Evolutionary conservation across 2,797 vertebrate genomes (phyloP).

Genomic region (Apogon hyalosoma): DNA sequence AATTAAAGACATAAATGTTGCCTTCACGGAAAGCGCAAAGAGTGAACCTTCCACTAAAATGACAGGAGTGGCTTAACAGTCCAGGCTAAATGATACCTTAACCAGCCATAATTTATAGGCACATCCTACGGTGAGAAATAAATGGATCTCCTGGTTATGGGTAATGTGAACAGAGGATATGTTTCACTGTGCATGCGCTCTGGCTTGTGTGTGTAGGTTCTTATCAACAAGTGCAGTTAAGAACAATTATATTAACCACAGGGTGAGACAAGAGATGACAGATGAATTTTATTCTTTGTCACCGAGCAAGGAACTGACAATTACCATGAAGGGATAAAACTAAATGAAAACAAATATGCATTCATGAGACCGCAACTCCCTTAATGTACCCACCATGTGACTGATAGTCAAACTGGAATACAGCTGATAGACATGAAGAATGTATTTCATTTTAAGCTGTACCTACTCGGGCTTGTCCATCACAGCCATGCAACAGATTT

Average conservation of each 20-base stretch:
- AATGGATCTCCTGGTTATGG: constrained; percentile 72
- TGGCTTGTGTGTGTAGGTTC: constrained; percentile 24
- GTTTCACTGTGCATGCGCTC: constrained; percentile 28
- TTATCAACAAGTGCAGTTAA: constrained; percentile 88
- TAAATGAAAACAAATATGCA: background rate
- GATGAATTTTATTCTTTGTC: constrained; percentile 14
- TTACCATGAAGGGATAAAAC: background rate
- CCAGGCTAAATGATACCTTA: constrained; percentile 81
- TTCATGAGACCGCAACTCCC: constrained; percentile 5
- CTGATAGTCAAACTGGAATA: constrained; percentile 22
- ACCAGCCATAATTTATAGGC: constrained; percentile 82
- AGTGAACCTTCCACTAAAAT: constrained; percentile 82
- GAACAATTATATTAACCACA: constrained; percentile 41
- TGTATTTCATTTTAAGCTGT: constrained; percentile 59
- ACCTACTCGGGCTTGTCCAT: constrained; percentile 66
- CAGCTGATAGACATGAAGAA: constrained; percentile 58
- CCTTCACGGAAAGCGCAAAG: constrained; percentile 81
- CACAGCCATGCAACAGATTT: constrained; percentile 65
- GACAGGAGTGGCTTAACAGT: constrained; percentile 81
- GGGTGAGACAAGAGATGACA: constrained; percentile 31
- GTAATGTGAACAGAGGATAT: constrained; percentile 41
- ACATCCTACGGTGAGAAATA: constrained; percentile 74
- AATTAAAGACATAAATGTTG: constrained; percentile 87
- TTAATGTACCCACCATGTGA: constrained; percentile 32
- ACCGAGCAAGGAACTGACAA: constrained; percentile 16